These are phyloP conservation scores for Thymelicus sylvestris DNA, from an alignment of 2,888 invertebrate genomes.

Conservation along the genomic window DNA sequence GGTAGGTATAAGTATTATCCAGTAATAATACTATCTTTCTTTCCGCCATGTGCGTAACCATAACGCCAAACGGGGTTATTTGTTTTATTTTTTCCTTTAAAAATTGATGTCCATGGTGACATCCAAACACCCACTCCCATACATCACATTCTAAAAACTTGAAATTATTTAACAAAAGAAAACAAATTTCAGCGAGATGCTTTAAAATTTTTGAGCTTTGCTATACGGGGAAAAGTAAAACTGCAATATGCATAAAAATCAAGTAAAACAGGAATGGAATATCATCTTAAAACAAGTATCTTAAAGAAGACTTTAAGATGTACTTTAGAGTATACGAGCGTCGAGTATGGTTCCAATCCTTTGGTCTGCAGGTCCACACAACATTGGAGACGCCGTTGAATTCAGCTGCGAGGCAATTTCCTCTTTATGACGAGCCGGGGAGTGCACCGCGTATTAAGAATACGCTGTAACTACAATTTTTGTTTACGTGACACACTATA, in stretches of 20 bases:
- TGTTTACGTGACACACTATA: neutral
- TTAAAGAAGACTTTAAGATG: conserved; percentile 6
- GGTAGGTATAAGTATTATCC: no score
- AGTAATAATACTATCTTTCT: no score
- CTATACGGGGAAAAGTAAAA: neutral
- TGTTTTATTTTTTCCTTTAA: no score
- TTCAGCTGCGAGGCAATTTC: conserved; percentile 80
- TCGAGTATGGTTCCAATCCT: conserved; percentile 39
- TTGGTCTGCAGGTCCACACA: conserved; percentile 57
- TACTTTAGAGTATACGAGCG: conserved; percentile 4
- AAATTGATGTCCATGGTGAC: no score
- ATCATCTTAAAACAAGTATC: neutral
- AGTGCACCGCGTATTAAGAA: conserved; percentile 60
- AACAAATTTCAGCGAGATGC: neutral
- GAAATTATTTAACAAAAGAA: neutral
- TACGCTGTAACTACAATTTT: conserved; percentile 51
- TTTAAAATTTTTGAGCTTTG: neutral
- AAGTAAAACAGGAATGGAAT: neutral
- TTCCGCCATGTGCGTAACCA: no score
- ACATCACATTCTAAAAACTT: no score
- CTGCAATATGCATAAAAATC: neutral
- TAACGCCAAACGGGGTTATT: no score
- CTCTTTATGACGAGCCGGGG: conserved; percentile 73
- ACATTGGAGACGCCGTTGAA: conserved; percentile 70
- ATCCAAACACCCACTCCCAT: no score